These are phyloP conservation scores for Ferdinandea cuprea DNA, from an alignment of 2,888 invertebrate species.

Conservation along the genomic window DNA sequence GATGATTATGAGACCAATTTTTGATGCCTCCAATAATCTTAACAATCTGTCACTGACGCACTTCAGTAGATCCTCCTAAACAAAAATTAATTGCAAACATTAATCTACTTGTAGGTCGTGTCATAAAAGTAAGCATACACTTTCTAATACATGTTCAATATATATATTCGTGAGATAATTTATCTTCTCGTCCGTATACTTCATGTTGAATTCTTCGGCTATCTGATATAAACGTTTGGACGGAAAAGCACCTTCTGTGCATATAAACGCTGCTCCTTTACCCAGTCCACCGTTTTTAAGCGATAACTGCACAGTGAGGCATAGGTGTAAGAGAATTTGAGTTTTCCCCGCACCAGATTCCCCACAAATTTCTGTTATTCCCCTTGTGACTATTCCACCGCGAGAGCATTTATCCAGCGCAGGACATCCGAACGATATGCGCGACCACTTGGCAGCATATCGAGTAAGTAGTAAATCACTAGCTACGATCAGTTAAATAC, in stretches of 20 bases:
- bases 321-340: conserved; percentile 88
- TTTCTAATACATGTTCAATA: conserved; percentile 87
- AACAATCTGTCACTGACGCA: conserved; percentile 85
- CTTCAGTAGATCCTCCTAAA: conserved; percentile 84
- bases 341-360: conserved; percentile 90
- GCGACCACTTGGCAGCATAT: conserved; percentile 78
- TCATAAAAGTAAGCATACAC: conserved; percentile 75
- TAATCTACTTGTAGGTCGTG: background rate
- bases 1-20: conserved; percentile 87
- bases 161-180: conserved; percentile 86
- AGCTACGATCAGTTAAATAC: conserved; percentile 20
- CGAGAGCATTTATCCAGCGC: conserved; percentile 85
- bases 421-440: conserved; percentile 84
- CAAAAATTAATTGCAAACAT: background rate
- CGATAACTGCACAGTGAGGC: conserved; percentile 86
- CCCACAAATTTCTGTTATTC: conserved; percentile 90
- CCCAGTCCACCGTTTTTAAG: conserved; percentile 84
- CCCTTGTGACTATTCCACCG: conserved; percentile 87
- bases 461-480: conserved; percentile 48
- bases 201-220: conserved; percentile 80
- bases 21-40: conserved; percentile 83
- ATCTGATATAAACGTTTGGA: conserved; percentile 86
- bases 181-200: conserved; percentile 78
- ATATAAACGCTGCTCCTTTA: conserved; percentile 87
- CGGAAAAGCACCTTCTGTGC: conserved; percentile 90